A percentile compares a stretch with the other conserved stretches of the same genome.
Evolutionary conservation across 2,113 vertebrate species (phyloP).

Genomic region (Pituophis catenifer): DNA sequence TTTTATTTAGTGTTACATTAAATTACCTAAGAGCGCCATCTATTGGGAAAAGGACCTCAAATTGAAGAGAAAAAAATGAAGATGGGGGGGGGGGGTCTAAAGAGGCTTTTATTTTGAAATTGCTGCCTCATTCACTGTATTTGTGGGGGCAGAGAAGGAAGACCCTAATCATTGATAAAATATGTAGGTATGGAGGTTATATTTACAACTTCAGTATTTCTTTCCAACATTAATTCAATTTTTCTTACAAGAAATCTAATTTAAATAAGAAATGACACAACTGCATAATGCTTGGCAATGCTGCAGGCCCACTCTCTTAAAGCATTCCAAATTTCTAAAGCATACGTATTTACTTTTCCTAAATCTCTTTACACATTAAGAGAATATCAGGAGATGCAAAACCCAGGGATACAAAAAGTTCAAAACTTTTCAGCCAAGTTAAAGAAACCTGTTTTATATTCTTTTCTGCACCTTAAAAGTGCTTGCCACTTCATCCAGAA

Average conservation of each 20-base stretch:
- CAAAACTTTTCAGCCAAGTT: not conserved
- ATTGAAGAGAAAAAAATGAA: not conserved
- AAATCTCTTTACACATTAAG: not conserved
- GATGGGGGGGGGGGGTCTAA: not conserved
- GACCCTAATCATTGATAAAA: not conserved
- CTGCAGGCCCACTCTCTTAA: not conserved
- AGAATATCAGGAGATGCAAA: not conserved
- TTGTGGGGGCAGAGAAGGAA: not conserved
- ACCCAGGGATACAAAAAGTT: not conserved
- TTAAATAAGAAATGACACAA: not conserved
- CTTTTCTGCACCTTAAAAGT: not conserved
- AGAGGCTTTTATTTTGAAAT: not conserved
- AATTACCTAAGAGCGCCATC: conserved; percentile 4
- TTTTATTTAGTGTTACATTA: not conserved
- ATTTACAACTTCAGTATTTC: not conserved
- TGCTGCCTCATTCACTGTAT: not conserved
- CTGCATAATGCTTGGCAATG: not conserved
- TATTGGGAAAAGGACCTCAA: not conserved
- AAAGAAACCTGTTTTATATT: not conserved
- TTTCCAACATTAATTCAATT: not conserved
- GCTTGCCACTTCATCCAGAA: not conserved
- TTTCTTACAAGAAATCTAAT: not conserved
- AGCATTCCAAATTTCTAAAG: not conserved
- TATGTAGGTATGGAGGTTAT: not conserved
- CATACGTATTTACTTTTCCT: not conserved